Conservation (phyloP, 2,113 vertebrate species). For the Paramisgurnus dabryanus region DNA sequence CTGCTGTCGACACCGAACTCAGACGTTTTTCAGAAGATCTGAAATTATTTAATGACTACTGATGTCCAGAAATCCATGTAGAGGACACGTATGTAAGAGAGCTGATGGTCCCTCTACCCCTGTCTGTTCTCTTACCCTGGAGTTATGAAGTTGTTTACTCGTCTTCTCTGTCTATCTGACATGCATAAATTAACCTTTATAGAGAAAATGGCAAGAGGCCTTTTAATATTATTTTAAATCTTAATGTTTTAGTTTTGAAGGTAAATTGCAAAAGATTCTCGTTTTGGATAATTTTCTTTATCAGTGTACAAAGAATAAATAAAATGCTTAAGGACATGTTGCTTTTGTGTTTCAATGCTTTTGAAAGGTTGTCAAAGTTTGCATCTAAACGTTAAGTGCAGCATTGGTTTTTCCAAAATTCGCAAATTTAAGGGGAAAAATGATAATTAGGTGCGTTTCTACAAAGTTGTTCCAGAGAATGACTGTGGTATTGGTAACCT, state of each 20-base stretch:
- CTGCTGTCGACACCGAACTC: conserved; percentile 18
- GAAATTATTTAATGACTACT: conserved; percentile 16
- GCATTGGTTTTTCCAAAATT: not conserved
- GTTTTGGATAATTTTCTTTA: conserved; percentile 59
- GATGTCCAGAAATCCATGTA: not conserved
- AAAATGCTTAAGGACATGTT: conserved; percentile 65
- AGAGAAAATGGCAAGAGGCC: conserved; percentile 56
- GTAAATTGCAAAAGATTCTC: conserved; percentile 47
- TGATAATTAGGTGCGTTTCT: no score
- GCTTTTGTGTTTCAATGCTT: conserved; percentile 23
- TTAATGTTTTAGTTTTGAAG: conserved; percentile 62
- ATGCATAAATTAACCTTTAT: conserved; percentile 59
- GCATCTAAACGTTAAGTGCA: no score
- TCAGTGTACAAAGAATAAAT: conserved; percentile 75
- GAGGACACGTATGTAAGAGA: not conserved
- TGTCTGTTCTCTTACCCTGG: conserved; percentile 13
- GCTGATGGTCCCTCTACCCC: not conserved
- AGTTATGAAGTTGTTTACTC: conserved; percentile 39
- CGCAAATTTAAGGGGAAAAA: no score
- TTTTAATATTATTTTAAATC: conserved; percentile 66
- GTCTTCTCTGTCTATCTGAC: conserved; percentile 55
- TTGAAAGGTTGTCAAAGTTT: not conserved
- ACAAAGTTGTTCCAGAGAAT: no score
- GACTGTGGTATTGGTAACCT: no score
- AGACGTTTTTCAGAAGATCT: not conserved